Evolutionary conservation across 2,797 vertebrate species (phyloP).

Genomic region (Picus viridis): DNA sequence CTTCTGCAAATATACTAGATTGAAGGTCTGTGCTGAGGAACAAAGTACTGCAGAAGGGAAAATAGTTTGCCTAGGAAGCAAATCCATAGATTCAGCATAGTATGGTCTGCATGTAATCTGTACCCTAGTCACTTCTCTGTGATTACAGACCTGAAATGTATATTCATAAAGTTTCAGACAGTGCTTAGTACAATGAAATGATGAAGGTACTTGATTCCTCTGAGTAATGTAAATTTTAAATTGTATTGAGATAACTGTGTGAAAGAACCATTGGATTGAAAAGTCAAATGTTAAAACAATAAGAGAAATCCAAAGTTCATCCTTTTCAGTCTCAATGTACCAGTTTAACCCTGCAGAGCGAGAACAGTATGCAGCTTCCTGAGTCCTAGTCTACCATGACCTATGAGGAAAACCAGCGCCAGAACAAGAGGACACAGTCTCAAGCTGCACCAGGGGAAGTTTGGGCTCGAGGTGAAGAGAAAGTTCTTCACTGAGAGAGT

Average conservation of each 20-base stretch:
- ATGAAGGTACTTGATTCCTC: background rate
- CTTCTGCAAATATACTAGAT: background rate
- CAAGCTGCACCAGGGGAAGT: too few species aligned
- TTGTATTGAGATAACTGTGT: background rate
- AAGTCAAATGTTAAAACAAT: background rate
- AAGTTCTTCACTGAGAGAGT: too few species aligned
- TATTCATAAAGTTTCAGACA: conserved; percentile 33
- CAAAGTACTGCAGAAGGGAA: background rate
- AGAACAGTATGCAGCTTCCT: background rate
- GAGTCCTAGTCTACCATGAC: background rate
- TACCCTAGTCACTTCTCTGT: conserved; percentile 3
- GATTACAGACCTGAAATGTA: conserved; percentile 10
- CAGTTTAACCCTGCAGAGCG: background rate
- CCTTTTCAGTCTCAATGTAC: background rate
- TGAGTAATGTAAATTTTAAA: background rate
- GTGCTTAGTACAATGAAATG: background rate
- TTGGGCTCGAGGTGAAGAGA: too few species aligned
- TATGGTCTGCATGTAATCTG: background rate
- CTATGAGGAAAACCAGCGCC: background rate
- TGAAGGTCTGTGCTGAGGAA: background rate
- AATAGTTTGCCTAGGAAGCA: background rate
- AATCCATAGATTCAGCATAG: conserved; percentile 9
- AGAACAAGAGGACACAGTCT: too few species aligned
- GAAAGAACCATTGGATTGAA: background rate
- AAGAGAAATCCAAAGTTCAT: background rate